These are phyloP conservation scores for Mastomys coucha DNA, from an alignment of 2,113 vertebrate genomes.

Conservation along the genomic window DNA sequence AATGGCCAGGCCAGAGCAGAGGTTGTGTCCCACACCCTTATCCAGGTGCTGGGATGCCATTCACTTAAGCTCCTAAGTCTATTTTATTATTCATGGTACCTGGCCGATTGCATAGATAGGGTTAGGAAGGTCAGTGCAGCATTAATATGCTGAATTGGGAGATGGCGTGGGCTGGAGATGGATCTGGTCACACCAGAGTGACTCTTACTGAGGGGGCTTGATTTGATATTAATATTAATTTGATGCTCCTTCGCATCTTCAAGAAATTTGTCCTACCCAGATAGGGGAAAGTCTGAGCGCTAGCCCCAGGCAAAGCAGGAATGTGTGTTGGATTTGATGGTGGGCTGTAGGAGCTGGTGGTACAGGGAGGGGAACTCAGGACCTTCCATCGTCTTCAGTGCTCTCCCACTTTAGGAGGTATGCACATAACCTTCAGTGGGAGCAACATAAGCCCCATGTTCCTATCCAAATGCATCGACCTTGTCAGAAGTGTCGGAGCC, in stretches of 20 bases:
- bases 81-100: constrained; percentile 87
- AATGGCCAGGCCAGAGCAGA: background rate
- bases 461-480: background rate
- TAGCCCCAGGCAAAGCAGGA: constrained; percentile 59
- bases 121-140: constrained; percentile 77
- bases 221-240: constrained; percentile 92
- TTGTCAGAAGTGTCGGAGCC: background rate
- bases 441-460: background rate
- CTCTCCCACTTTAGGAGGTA: background rate
- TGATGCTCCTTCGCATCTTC: constrained; percentile 77
- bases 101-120: constrained; percentile 71
- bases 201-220: constrained; percentile 84
- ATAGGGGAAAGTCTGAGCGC: constrained; percentile 66
- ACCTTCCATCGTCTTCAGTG: constrained; percentile 1
- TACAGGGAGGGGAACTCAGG: background rate
- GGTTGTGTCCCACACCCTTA: background rate
- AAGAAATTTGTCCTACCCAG: constrained; percentile 70
- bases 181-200: constrained; percentile 89
- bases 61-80: constrained; percentile 64
- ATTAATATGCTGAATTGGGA: constrained; percentile 83
- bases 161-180: constrained; percentile 86
- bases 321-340: constrained; percentile 28
- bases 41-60: constrained; percentile 25
- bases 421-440: background rate
- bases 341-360: background rate